Evolutionary conservation across 1,140 invertebrate species (phyloP), one percentile per base, ranked within the genome.

Genomic region (Macrostomum lignano): DNA sequence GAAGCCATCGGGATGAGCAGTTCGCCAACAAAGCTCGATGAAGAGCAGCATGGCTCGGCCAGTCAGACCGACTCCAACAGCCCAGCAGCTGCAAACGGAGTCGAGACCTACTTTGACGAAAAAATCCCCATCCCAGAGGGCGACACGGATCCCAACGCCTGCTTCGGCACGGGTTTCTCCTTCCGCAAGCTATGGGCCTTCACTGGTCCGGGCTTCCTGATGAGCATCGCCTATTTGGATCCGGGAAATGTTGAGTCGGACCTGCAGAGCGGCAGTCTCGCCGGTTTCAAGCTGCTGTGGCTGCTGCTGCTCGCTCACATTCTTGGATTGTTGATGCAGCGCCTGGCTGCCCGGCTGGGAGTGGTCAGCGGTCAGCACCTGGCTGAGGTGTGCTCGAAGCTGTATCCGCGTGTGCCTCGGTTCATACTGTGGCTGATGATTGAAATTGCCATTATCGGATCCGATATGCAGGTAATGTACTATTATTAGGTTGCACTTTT

Each of bases 211-310:
- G 76, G 77, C 21, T 81, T 81, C 53, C 57, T 84, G 21, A 82
- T 82, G 75, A 77, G 73, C 35, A 84, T 84, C 49, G 78, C 78
- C 17, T 84, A 81, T 55, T 54, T 84, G 22, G 78, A 84, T 62
- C 78, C 78, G 36, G 77, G 78, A 36, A 84, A 84, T 55, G 79
- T 84, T 39, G 75, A 84, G 60, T 76, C 74, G 19, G 78, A 86
- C 64, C 59, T 84, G 21, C 72, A 77, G 53, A 72, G 73, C 14
- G 78, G 78, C 37, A 64, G 70, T 7, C 53, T 67, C 10, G 76
- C n/a, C n/a, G n/a, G n/a, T n/a, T n/a, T n/a, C n/a, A n/a, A 73
- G 67, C 60, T 84, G 44, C 53, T 86, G 55, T 86, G 78, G 78
- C 68, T 86, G 7, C 52, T 84, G n/a, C 55, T 86, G 44, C 67